These are phyloP conservation scores for Dorcus parallelipipedus DNA, from an alignment of 2,888 invertebrate genomes.

Conservation along the genomic window DNA sequence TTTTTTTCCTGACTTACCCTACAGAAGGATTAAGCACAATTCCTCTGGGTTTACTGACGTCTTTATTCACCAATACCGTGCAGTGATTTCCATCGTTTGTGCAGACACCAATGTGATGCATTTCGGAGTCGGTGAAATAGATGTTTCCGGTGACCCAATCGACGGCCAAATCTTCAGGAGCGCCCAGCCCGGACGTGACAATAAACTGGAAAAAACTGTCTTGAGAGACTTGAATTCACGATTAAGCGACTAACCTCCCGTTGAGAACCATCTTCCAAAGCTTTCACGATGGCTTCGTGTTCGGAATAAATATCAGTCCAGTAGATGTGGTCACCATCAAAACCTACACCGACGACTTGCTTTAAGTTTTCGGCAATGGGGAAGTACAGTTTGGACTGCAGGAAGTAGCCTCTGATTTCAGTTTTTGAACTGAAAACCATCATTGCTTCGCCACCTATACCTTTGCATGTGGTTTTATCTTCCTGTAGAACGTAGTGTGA, in stretches of 20 bases:
- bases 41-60: slow-evolving; percentile 64
- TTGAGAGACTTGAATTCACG: not conserved
- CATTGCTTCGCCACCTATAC: slow-evolving; percentile 59
- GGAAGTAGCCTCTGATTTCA: slow-evolving; percentile 61
- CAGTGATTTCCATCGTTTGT: slow-evolving; percentile 64
- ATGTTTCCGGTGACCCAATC: slow-evolving; percentile 79
- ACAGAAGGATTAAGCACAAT: slow-evolving; percentile 65
- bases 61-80: slow-evolving; percentile 58
- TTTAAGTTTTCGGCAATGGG: slow-evolving; percentile 53
- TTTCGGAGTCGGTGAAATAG: slow-evolving; percentile 74
- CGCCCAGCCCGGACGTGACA: slow-evolving; percentile 64
- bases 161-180: slow-evolving; percentile 72
- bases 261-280: slow-evolving; percentile 59
- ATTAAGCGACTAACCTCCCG: slow-evolving; percentile 49
- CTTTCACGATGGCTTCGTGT: slow-evolving; percentile 68
- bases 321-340: slow-evolving; percentile 67
- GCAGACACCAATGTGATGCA: slow-evolving; percentile 73
- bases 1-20: slow-evolving; percentile 53
- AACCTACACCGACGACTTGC: slow-evolving; percentile 65
- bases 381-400: slow-evolving; percentile 55
- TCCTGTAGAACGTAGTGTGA: slow-evolving; percentile 52
- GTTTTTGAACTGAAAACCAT: slow-evolving; percentile 66
- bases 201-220: slow-evolving; percentile 46
- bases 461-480: slow-evolving; percentile 57
- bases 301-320: slow-evolving; percentile 74